A percentile compares a stretch with the other conserved stretches of the same genome.
These are phyloP conservation scores for Apostichopus californicus DNA, from an alignment of 35 echinoderm and acorn worm species.

Conservation along the genomic window DNA sequence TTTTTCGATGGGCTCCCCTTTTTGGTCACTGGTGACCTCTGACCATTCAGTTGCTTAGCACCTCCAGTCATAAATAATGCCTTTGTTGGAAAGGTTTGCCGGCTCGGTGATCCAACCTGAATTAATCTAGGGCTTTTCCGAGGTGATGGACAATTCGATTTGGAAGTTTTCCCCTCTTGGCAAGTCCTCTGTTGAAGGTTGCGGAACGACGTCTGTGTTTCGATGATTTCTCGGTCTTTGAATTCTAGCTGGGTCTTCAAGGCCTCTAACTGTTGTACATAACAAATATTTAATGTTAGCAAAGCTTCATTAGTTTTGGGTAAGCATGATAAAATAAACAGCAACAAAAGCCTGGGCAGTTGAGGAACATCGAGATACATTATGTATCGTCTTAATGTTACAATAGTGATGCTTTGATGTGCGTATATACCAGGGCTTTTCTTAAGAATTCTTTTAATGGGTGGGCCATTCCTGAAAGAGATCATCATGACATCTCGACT, in stretches of 20 bases:
- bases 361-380: too few relatives aligned
- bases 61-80: constrained; percentile 76
- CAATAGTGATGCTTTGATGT: too few relatives aligned
- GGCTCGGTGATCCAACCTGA: not conserved
- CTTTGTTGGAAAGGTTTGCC: not conserved
- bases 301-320: too few relatives aligned
- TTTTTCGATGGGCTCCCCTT: constrained; percentile 33
- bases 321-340: too few relatives aligned
- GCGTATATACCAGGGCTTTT: too few relatives aligned
- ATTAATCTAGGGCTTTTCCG: constrained; percentile 55
- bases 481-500: too few relatives aligned
- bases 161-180: not conserved
- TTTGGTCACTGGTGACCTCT: not conserved
- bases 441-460: too few relatives aligned
- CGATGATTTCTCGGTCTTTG: constrained; percentile 82
- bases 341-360: too few relatives aligned
- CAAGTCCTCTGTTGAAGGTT: constrained; percentile 53
- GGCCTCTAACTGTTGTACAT: constrained; percentile 70
- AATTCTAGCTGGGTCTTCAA: constrained; percentile 94
- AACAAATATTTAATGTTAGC: not conserved
- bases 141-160: constrained; percentile 44
- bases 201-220: constrained; percentile 75
- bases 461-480: too few relatives aligned
- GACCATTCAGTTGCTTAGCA: constrained; percentile 33
- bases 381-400: too few relatives aligned